Percentiles rank a stretch among this genome's conserved stretches.
Evolutionary conservation across 2,113 vertebrate species (phyloP).

Genomic region (Zingel zingel): DNA sequence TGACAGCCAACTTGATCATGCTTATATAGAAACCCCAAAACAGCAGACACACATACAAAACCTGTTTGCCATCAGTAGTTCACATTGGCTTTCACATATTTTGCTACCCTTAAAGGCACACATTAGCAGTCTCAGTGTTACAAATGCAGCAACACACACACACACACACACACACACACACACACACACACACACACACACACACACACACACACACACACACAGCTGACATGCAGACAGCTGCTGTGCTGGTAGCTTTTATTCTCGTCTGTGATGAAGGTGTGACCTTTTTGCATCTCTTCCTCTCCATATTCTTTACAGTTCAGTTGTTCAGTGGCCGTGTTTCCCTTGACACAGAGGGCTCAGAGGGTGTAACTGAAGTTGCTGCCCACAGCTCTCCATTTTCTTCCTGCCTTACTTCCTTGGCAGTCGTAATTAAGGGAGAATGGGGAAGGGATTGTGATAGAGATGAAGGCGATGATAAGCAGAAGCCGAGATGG

Average conservation of each 20-base stretch:
- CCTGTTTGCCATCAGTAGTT: slow-evolving; percentile 10
- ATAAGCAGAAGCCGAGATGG: slow-evolving; percentile 24
- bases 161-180: not conserved
- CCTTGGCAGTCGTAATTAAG: slow-evolving; percentile 35
- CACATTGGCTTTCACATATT: not conserved
- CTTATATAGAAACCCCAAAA: slow-evolving; percentile 8
- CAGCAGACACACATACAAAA: slow-evolving; percentile 9
- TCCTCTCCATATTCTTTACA: slow-evolving; percentile 56
- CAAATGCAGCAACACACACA: not conserved
- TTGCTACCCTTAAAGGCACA: slow-evolving; percentile 9
- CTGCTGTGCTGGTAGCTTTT: slow-evolving; percentile 46
- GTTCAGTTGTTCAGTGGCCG: slow-evolving; percentile 59
- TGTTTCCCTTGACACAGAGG: slow-evolving; percentile 62
- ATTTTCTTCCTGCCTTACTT: slow-evolving; percentile 31
- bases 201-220: not conserved
- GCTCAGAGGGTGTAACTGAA: slow-evolving; percentile 69
- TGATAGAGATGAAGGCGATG: slow-evolving; percentile 48
- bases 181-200: not conserved
- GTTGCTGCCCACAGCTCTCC: slow-evolving; percentile 26
- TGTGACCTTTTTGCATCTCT: slow-evolving; percentile 59
- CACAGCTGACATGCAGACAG: slow-evolving; percentile 32
- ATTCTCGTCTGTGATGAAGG: slow-evolving; percentile 43
- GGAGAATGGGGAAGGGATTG: slow-evolving; percentile 15
- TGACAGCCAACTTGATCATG: slow-evolving; percentile 37
- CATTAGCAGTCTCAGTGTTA: not conserved